These are phyloP conservation scores for Cygnus atratus DNA, from an alignment of 2,113 vertebrate genomes.

Conservation along the genomic window DNA sequence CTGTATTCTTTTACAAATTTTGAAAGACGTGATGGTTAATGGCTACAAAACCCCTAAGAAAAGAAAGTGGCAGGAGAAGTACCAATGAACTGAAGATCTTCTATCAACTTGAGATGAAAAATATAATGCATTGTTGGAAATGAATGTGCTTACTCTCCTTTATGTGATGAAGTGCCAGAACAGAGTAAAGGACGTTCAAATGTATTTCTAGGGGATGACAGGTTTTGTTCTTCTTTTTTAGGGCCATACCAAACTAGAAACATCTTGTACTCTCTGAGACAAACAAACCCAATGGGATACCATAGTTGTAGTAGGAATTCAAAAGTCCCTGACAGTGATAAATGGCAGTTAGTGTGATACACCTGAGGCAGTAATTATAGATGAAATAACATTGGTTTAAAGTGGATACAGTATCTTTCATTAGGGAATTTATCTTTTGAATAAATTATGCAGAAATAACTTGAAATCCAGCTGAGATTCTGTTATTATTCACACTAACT, in stretches of 20 bases:
- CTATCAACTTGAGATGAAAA: background rate
- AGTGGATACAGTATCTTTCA: conserved; percentile 41
- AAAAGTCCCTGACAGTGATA: conserved; percentile 40
- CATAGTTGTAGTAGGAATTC: conserved; percentile 1
- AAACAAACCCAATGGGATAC: conserved; percentile 55
- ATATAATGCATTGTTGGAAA: background rate
- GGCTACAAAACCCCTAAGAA: background rate
- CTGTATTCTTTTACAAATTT: background rate
- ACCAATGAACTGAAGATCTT: background rate
- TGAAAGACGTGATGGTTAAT: background rate
- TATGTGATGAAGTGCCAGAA: background rate
- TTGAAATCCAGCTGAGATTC: conserved; percentile 48
- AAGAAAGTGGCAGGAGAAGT: background rate
- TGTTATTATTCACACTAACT: conserved; percentile 42
- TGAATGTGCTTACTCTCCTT: background rate
- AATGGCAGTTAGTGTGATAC: conserved; percentile 18
- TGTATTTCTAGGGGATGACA: background rate
- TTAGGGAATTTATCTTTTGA: conserved; percentile 53
- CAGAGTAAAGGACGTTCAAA: background rate
- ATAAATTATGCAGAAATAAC: conserved; percentile 49
- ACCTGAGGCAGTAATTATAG: conserved; percentile 52
- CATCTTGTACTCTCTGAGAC: background rate
- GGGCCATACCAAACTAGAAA: background rate
- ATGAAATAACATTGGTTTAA: conserved; percentile 53
- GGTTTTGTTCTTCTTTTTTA: conserved; percentile 1